Base-by-base conservation (phyloP, 2,888 invertebrate species). In the Chrysopilus asiliformis region DNA sequence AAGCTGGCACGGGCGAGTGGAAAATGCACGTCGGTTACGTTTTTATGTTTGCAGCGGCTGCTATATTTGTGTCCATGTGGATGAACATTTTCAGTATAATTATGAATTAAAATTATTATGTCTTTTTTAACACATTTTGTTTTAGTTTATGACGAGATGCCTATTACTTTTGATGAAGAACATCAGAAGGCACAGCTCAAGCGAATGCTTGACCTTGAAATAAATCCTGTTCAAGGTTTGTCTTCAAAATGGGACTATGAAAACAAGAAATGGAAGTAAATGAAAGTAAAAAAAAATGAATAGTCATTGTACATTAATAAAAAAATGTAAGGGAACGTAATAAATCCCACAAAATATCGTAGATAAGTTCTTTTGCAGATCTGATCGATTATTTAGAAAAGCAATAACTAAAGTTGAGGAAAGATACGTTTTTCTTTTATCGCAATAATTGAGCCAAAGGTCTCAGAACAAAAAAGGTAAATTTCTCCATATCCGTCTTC, bases 201-300 rank as follows among this genome's bases (percentile, higher is more conserved):
- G 55, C 72, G 81, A 36, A 81, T 84, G 72, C 66, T 87, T 46
- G 75, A 75, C 54, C 61, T 85, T 36, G 71, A 80, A 55, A 63
- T 79, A 12, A 80, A 87, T 60, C 84, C 85, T 1, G 65, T 94
- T 24, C 70, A 72, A 29, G 94, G 94, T 1, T 58, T 87, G 15
- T 58, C 81, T 14, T 82, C 85, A 47, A 72, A 81, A 52, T 93
- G 82, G 79, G 87, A 90, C 66, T 93, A 89, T 58, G 83, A 86
- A 53, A 83, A 82, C 63, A 78, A 80, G 57, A 71, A 76, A 55
- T 93, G 91, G 90, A 93, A 91, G 66, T n/a, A n/a, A n/a, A n/a
- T n/a, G n/a, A n/a, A n/a, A n/a, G n/a, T n/a, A n/a, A n/a, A n/a
- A n/a, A n/a, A n/a, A n/a, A n/a, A n/a, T n/a, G n/a, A n/a, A n/a